These are phyloP conservation scores for Ecliptopera silaceata DNA, from an alignment of 2,888 invertebrate species.

Conservation along the genomic window DNA sequence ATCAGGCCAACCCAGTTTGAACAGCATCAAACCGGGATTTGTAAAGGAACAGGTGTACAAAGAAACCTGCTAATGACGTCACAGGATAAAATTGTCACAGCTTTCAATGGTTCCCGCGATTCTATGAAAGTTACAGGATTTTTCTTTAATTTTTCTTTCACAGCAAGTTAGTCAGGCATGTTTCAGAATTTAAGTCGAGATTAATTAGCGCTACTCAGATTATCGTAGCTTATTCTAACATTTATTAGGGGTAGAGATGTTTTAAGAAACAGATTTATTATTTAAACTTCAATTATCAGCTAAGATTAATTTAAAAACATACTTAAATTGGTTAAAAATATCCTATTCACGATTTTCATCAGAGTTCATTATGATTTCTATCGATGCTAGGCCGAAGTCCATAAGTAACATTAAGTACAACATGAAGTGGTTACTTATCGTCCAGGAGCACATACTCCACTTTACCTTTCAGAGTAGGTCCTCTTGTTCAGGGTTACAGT, in stretches of 20 bases:
- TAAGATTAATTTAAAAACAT: no score
- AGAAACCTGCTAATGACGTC: conserved; percentile 20
- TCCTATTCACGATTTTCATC: no score
- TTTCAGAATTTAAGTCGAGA: conserved; percentile 3
- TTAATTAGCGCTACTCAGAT: conserved; percentile 2
- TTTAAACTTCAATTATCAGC: no score
- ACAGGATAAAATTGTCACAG: conserved; percentile 12
- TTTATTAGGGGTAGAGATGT: no score
- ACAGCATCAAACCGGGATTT: conserved; percentile 12
- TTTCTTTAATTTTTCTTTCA: background rate
- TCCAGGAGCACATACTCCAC: conserved; percentile 1
- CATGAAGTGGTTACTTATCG: conserved; percentile 5
- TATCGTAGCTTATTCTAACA: no score
- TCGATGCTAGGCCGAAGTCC: background rate
- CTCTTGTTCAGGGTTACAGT: conserved; percentile 12
- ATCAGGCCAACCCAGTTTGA: conserved; percentile 14
- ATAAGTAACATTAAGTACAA: background rate
- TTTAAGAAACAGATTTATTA: no score
- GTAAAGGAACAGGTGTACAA: conserved; percentile 21
- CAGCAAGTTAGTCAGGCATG: background rate
- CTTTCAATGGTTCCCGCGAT: conserved; percentile 6
- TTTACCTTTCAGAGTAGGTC: background rate
- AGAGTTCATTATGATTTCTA: no score
- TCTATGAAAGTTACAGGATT: background rate
- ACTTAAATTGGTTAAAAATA: no score